Evolutionary conservation across 1,140 invertebrate species (phyloP), one percentile per base, ranked within the genome.

Genomic region (Cyclargus thomasi): DNA sequence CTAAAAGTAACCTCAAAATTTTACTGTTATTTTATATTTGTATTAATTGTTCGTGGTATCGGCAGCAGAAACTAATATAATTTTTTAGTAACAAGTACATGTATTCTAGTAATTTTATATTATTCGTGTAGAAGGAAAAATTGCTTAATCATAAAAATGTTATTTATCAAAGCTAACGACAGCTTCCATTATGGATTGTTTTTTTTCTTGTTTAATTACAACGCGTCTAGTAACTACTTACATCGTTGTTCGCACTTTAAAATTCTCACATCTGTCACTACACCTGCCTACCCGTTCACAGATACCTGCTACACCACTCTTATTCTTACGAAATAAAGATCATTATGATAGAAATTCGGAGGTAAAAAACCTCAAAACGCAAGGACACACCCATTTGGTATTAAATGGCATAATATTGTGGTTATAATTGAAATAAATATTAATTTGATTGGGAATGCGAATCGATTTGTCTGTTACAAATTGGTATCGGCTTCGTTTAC

Each of bases 351-450:
- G 8, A 29, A 29, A 29, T 29, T 47, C 39, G 14, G 39, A 2
- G 0, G 39, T 47, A 47, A 47, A 47, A 8, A 14, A 47, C 11
- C 10, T 47, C 11, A 7, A 47, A 47, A 47, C 39, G 0, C 39
- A 47, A 14, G 39, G 39, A 47, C 11, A 47, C 14, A 47, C 10
- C 14, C 10, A 47, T 47, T 47, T 47, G 0, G 39, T 47, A 47
- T 14, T 47, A 47, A 47, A 47, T 47, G 39, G 39, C 14, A 16
- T 47, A 47, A 47, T 47, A 47, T 47, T 47, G 14, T 47, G 39
- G 39, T 16, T 47, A 47, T 47, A 59, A 59, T 59, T 59, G 55
- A 59, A 59, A 20, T 59, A 18, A 21, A 59, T 20, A 20, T 59
- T 59, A 59, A 20, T 20, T 20, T 21, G 55, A 55, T 55, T 59